Base-by-base conservation (phyloP, 2,113 vertebrate species). In the Melanocharis versteri region DNA sequence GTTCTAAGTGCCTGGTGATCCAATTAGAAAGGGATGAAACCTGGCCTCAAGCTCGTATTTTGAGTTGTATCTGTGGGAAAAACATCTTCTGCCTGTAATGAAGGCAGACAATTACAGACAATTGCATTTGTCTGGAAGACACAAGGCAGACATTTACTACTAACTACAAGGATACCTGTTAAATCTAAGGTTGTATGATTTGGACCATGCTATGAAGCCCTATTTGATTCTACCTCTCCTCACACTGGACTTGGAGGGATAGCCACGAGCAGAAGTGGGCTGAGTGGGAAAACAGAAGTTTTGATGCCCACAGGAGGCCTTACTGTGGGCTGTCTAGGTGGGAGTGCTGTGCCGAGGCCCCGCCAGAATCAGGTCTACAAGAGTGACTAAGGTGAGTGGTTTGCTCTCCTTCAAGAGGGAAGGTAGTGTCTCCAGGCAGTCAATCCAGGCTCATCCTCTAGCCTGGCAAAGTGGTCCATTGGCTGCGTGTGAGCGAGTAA, bases 311-410 rank as follows among this genome's bases (percentile, higher is more conserved):
- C 18, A 56, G 6, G 7, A 8, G 13, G 33, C 7, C 26, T 58
- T 53, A 17, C 4, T n/a, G 4, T n/a, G 26, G 13, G 11, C 23
- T 71, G 30, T 39, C 44, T 30, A 22, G 11, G 14, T 56, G 27
- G 20, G 18, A 80, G 7, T 0, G 1, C 18, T 65, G n/a, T 31
- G 21, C 10, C 20, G 33, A 11, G 18, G 9, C 2, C 2, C 0
- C 0, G 0, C 18, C 15, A 39, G 28, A 26, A n/a, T 3, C 27
- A 82, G n/a, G 5, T 13, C 23, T 39, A 5, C 14, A 40, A 22
- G n/a, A 27, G 10, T 62, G 20, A 58, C 7, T 28, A 19, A 48
- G 31, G 11, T 11, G 80, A 39, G 51, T 40, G 17, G 13, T 5
- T 57, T 48, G 6, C 6, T 71, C 9, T 88, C 9, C 26, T 27